These are phyloP conservation scores for Rhopalosiphum maidis DNA, from an alignment of 1,140 invertebrate genomes.

Conservation along the genomic window DNA sequence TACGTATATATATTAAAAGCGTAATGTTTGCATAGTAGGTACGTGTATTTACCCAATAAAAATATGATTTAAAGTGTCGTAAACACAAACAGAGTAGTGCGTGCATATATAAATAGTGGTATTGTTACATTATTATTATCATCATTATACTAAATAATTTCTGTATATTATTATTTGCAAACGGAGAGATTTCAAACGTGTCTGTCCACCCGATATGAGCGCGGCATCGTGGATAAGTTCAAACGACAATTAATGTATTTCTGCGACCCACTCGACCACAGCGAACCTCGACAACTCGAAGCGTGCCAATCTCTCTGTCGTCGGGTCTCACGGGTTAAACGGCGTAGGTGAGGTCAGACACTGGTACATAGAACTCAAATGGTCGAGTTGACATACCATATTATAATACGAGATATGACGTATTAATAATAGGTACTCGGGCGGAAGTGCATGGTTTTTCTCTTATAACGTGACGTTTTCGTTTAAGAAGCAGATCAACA, in stretches of 20 bases:
- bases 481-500: not conserved
- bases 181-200: not conserved
- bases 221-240: not conserved
- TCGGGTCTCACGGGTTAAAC: not conserved
- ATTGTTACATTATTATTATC: not conserved
- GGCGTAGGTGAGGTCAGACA: not conserved
- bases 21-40: too few species aligned
- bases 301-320: not conserved
- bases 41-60: not conserved
- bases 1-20: not conserved
- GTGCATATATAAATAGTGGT: not conserved
- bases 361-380: not conserved
- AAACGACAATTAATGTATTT: not conserved
- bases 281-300: not conserved
- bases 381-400: not conserved
- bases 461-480: not conserved
- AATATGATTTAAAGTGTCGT: conserved; percentile 33
- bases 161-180: not conserved
- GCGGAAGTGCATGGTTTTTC: not conserved
- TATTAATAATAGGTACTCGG: not conserved
- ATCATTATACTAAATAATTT: not conserved
- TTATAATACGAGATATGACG: not conserved
- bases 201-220: not conserved
- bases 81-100: conserved; percentile 22
- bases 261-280: not conserved